Base-by-base conservation (phyloP, 2,113 vertebrate genomes). In the Neolamprologus brichardi region DNA sequence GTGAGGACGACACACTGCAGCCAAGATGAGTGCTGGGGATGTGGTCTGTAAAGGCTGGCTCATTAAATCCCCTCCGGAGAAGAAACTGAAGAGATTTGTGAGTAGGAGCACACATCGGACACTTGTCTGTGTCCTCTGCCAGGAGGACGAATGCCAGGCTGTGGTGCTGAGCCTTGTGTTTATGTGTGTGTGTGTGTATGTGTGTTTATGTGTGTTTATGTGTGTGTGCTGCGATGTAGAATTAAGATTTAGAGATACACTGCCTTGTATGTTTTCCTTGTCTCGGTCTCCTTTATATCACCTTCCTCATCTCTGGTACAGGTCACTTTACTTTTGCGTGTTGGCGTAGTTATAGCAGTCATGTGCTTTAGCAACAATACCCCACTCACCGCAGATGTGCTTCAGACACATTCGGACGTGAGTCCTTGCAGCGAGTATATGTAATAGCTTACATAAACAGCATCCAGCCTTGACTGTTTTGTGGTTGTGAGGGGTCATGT, bases 61-160 rank as follows among this genome's bases (percentile, higher is more conserved):
- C 88, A 97, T 99, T 94, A 99, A 99, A 97, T 99, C 99, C 34
- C 99, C 98, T 90, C 99, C 99, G 6, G 99, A 99, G 95, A 99
- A 97, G 96, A 99, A 99, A 95, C 97, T 99, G 41, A 99, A 98
- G 96, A 96, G 98, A 98, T 99, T 98, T 93, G 98, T 99, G 96
- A 99, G 98, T 99, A 96, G 85, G 46, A 84, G 84, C 83, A 78
- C 83, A 84, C 70, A 32, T 86, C 3, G 67, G 81, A 56, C 60
- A 72, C 85, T 87, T 91, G 86, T 93, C 79, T 93, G 79, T 92
- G 88, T 92, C 84, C 88, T 92, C 84, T 92, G 53, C 37, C 79
- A 72, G 81, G 86, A 83, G 60, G 75, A 60, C 56, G 44, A 88
- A 84, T 88, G 79, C 11, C 90, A 88, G 84, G 84, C 86, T 90